These are phyloP conservation scores for Heliocidaris erythrogramma DNA, from an alignment of 35 echinoderm and acorn worm genomes.

Conservation along the genomic window DNA sequence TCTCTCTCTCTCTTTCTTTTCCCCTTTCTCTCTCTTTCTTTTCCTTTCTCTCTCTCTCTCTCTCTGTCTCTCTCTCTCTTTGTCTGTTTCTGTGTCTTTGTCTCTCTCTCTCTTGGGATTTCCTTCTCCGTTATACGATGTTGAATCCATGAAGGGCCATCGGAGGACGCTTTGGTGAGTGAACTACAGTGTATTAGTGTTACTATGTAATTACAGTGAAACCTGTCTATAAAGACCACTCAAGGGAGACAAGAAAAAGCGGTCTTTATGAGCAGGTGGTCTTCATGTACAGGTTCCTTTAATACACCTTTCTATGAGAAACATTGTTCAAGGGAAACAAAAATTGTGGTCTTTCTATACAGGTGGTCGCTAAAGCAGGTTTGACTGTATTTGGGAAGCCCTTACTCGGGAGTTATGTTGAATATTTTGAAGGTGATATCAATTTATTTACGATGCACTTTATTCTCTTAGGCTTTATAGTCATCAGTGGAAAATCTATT, in stretches of 20 bases:
- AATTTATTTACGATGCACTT: background rate
- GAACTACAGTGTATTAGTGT: no score
- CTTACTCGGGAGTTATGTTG: no score
- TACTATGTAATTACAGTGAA: no score
- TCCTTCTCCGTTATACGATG: background rate
- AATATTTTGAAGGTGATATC: background rate
- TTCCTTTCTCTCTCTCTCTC: background rate
- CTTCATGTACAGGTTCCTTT: no score
- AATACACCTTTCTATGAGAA: no score
- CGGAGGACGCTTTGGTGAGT: constrained; percentile 89
- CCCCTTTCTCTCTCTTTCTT: background rate
- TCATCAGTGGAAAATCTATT: background rate
- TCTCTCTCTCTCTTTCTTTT: background rate
- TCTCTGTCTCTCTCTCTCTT: background rate
- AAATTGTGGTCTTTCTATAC: no score
- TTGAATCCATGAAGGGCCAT: constrained; percentile 63
- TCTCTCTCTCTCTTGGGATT: background rate
- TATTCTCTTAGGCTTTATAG: background rate
- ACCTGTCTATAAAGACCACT: no score
- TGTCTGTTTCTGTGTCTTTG: background rate
- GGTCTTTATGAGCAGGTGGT: no score
- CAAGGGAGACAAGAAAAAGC: no score
- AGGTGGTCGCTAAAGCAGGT: no score
- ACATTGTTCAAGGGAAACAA: no score
- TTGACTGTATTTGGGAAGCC: no score